Conservation (phyloP, 2,797 vertebrate species). For the Pempheris klunzingeri region DNA sequence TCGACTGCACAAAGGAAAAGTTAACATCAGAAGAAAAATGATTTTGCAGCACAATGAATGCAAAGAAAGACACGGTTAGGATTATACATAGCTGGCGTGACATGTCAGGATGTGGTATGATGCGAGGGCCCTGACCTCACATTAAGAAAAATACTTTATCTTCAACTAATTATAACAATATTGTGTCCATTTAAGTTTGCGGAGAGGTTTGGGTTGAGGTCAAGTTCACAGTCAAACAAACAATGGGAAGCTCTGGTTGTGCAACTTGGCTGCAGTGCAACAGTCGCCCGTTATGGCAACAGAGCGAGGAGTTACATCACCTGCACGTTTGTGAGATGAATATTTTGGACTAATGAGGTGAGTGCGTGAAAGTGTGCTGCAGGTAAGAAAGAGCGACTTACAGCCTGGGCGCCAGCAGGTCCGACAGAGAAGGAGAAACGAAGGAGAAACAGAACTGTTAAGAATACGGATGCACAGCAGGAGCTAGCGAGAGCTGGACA, state of each 20-base stretch:
- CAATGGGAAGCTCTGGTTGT: slow-evolving; percentile 51
- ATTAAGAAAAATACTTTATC: slow-evolving; percentile 34
- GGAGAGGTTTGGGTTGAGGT: slow-evolving; percentile 43
- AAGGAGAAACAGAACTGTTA: slow-evolving; percentile 51
- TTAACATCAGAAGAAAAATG: background rate
- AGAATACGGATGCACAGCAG: background rate
- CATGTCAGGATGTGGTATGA: slow-evolving; percentile 44
- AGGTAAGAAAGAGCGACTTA: slow-evolving; percentile 58
- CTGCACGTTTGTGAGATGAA: background rate
- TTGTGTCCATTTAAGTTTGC: slow-evolving; percentile 21
- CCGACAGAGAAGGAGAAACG: slow-evolving; percentile 50
- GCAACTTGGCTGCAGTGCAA: slow-evolving; percentile 42
- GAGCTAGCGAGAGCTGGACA: slow-evolving; percentile 12
- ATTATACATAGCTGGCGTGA: slow-evolving; percentile 21
- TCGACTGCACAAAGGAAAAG: slow-evolving; percentile 78
- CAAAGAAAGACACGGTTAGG: slow-evolving; percentile 14
- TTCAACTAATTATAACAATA: slow-evolving; percentile 39
- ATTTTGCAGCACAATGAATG: slow-evolving; percentile 13
- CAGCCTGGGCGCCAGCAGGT: slow-evolving; percentile 60
- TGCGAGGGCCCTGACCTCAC: slow-evolving; percentile 18
- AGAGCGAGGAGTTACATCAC: slow-evolving; percentile 20
- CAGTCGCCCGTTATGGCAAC: slow-evolving; percentile 3
- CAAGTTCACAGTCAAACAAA: slow-evolving; percentile 33
- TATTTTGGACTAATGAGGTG: background rate
- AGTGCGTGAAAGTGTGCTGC: slow-evolving; percentile 9